Evolutionary conservation across 1,140 invertebrate species (phyloP), one percentile per base, ranked within the genome.

Genomic region (Centruroides vittatus): DNA sequence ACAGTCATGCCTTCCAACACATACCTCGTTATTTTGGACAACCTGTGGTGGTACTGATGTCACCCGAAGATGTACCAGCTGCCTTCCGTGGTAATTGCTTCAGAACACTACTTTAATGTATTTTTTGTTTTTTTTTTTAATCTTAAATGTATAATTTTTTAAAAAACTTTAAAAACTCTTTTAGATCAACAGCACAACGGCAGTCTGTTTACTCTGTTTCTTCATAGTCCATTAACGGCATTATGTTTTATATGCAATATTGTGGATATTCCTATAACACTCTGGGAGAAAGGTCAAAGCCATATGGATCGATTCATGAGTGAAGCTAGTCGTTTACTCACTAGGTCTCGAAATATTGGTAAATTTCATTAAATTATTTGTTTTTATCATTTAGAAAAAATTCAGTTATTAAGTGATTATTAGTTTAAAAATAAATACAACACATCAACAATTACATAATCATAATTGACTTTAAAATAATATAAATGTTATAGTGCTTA

Each of bases 201-300:
- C 54, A 93, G 86, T 70, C 77, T 98, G 61, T 95, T 97, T 75
- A 96, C 93, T 36, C 77, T 97, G 68, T 98, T 96, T 78, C 82
- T 98, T 59, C 91, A 96, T 75, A 89, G 87, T 70, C 93, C 93
- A 48, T 77, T 97, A 67, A 89, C 89, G 68, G 94, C 90, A 56
- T 85, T 97, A 71, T 95, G 91, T 77, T 87, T 89, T 74, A 85
- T 92, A 69, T 93, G 89, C 72, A 92, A 92, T 72, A 83, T 96
- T 54, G 82, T 83, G 60, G 88, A 84, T 68, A 83, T 95, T 60
- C 84, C 88, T 36, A 82, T 93, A 67, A 82, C 86, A 64, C 81
- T 88, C 65, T 96, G 92, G 92, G 89, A 95, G 71, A 84, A 87
- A 67, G 92, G 89, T 74, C 89, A 89, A 75, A 82, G 81, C 61